Percentiles rank a stretch among this genome's conserved stretches.
phyloP scores from a whole-genome alignment of 2,888 invertebrate species.

The Pristionchus entomophagus region DNA sequence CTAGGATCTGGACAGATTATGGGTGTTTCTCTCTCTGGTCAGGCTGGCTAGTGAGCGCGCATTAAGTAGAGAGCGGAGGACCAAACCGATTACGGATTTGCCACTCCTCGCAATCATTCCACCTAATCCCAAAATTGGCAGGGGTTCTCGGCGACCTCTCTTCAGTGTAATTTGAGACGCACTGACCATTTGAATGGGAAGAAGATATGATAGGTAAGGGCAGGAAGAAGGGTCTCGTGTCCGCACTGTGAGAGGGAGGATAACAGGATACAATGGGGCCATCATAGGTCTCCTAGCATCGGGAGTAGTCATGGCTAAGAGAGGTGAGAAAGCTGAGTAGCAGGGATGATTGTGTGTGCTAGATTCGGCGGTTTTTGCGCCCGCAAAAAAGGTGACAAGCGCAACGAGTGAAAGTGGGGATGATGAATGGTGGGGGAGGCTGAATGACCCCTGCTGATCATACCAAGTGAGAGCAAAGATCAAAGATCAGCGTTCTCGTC shows the following conservation, averaged over 20 bases:
- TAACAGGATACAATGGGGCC: not conserved
- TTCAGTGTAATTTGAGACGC: slow-evolving; percentile 35
- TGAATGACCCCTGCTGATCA: not conserved
- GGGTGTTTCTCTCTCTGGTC: too few relatives aligned
- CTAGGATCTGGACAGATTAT: not conserved
- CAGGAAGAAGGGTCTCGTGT: too few relatives aligned
- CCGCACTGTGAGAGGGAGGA: not conserved
- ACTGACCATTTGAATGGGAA: not conserved
- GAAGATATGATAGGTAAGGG: not conserved
- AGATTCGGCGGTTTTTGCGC: slow-evolving; percentile 5
- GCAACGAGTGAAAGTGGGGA: slow-evolving; percentile 5
- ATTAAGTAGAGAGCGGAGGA: too few relatives aligned
- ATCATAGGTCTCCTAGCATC: too few relatives aligned
- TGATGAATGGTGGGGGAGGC: slow-evolving; percentile 11
- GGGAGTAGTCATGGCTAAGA: not conserved
- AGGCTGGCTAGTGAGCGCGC: too few relatives aligned
- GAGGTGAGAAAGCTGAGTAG: not conserved
- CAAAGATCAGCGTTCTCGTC: not conserved
- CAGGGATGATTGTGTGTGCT: not conserved
- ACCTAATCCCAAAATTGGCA: slow-evolving; percentile 18
- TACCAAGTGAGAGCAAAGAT: not conserved
- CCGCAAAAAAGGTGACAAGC: not conserved
- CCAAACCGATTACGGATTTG: not conserved
- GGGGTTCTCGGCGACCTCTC: slow-evolving; percentile 16
- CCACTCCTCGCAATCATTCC: not conserved